Conservation (phyloP, 2,888 invertebrate genomes). For the Balanococcus diminutus region DNA sequence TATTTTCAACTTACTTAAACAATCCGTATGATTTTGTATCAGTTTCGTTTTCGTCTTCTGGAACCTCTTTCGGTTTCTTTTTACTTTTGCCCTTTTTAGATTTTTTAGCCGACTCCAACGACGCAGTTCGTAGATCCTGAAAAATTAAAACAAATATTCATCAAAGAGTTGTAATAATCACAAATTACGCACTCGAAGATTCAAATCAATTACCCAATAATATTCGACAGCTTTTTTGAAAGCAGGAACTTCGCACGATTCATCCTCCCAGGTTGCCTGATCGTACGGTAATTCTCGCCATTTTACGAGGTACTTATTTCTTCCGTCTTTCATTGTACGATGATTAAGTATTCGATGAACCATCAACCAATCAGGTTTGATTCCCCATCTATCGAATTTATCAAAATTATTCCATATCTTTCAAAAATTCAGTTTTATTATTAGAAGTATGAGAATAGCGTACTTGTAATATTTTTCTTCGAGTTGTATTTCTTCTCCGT, state of each 20-base stretch:
- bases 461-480: slow-evolving; percentile 72
- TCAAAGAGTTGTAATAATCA: too few species aligned
- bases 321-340: slow-evolving; percentile 80
- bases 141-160: slow-evolving; percentile 53
- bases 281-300: slow-evolving; percentile 98
- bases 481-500: slow-evolving; percentile 69
- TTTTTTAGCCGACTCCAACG: slow-evolving; percentile 71
- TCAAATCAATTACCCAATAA: slow-evolving; percentile 82
- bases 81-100: slow-evolving; percentile 79
- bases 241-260: slow-evolving; percentile 85
- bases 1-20: background rate
- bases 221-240: slow-evolving; percentile 86
- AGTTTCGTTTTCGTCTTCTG: slow-evolving; percentile 68
- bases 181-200: background rate
- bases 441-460: background rate
- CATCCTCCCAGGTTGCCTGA: slow-evolving; percentile 97
- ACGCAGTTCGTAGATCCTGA: slow-evolving; percentile 74
- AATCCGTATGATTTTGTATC: slow-evolving; percentile 44
- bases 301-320: slow-evolving; percentile 89
- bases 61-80: slow-evolving; percentile 71
- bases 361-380: slow-evolving; percentile 97
- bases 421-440: background rate
- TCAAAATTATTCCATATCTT: background rate
- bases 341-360: slow-evolving; percentile 97
- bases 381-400: slow-evolving; percentile 79